These are phyloP conservation scores for Microctenopoma stevenorrisi DNA, from an alignment of 2,797 vertebrate genomes.

Conservation along the genomic window DNA sequence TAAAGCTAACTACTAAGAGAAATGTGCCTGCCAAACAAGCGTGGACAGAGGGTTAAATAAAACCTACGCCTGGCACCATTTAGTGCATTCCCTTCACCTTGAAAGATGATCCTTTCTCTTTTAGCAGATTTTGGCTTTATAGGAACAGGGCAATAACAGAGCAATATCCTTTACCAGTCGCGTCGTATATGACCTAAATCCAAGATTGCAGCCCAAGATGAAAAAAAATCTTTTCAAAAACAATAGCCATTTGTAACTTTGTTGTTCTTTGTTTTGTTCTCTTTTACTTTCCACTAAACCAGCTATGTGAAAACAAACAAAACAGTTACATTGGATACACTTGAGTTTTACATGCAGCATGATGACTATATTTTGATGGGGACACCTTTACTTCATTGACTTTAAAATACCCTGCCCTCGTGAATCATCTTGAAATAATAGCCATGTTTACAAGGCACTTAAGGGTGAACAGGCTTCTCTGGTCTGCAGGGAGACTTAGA, in stretches of 20 bases:
- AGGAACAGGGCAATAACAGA: constrained; percentile 31
- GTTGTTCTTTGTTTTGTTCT: constrained; percentile 10
- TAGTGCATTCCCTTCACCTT: constrained; percentile 45
- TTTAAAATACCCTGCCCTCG: constrained; percentile 33
- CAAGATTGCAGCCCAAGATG: constrained; percentile 11
- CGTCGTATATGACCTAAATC: constrained; percentile 29
- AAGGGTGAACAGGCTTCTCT: constrained; percentile 27
- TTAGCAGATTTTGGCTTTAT: constrained; percentile 33
- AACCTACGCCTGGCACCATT: constrained; percentile 35
- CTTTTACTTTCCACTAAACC: not conserved
- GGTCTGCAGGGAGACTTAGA: constrained; percentile 16
- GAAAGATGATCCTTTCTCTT: constrained; percentile 35
- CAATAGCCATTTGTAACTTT: constrained; percentile 29
- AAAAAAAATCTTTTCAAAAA: constrained; percentile 27
- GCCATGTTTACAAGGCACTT: constrained; percentile 52
- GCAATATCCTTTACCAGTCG: constrained; percentile 33
- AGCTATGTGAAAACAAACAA: not conserved
- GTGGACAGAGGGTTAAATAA: constrained; percentile 32
- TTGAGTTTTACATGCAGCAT: constrained; percentile 37
- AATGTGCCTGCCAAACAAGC: constrained; percentile 43
- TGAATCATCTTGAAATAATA: constrained; percentile 62
- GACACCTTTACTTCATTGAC: constrained; percentile 44
- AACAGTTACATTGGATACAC: constrained; percentile 13
- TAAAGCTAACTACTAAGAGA: constrained; percentile 18
- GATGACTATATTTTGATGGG: constrained; percentile 49